phyloP scores from a whole-genome alignment of 1,140 invertebrate species.

The Cyclargus thomasi region DNA sequence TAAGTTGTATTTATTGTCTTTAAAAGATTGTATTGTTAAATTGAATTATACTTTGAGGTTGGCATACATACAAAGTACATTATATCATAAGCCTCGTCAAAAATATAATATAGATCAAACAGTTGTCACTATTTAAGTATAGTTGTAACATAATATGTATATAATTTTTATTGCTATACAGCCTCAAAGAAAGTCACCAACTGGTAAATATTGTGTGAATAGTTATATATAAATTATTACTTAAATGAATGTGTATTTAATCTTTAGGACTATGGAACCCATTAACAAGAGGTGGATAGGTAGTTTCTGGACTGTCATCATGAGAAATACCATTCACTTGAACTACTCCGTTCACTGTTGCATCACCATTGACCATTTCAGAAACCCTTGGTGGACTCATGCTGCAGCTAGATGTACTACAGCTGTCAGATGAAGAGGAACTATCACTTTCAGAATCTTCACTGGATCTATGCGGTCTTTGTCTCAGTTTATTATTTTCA shows the following conservation, averaged over 20 bases:
- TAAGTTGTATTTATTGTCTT: too few relatives aligned
- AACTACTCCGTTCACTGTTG: constrained; percentile 34
- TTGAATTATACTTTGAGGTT: too few relatives aligned
- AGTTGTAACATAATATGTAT: background rate
- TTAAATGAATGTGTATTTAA: constrained; percentile 22
- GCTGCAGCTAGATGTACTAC: constrained; percentile 55
- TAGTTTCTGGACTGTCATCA: constrained; percentile 32
- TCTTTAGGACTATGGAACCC: constrained; percentile 56
- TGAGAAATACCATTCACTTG: constrained; percentile 46
- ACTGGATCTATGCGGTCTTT: constrained; percentile 48
- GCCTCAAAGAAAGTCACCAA: background rate
- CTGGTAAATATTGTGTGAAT: background rate
- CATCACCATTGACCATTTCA: constrained; percentile 29
- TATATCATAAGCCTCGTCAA: too few relatives aligned
- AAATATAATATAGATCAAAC: too few relatives aligned
- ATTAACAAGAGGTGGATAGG: constrained; percentile 44
- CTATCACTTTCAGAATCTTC: constrained; percentile 72
- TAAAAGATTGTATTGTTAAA: too few relatives aligned
- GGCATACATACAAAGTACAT: too few relatives aligned
- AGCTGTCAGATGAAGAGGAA: constrained; percentile 63
- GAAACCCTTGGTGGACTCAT: constrained; percentile 37
- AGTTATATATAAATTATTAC: background rate
- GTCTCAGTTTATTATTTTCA: constrained; percentile 59
- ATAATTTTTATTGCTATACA: background rate
- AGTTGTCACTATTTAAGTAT: background rate